phyloP scores from a whole-genome alignment of 2,888 invertebrate genomes.

The Phymatocera aterrima region DNA sequence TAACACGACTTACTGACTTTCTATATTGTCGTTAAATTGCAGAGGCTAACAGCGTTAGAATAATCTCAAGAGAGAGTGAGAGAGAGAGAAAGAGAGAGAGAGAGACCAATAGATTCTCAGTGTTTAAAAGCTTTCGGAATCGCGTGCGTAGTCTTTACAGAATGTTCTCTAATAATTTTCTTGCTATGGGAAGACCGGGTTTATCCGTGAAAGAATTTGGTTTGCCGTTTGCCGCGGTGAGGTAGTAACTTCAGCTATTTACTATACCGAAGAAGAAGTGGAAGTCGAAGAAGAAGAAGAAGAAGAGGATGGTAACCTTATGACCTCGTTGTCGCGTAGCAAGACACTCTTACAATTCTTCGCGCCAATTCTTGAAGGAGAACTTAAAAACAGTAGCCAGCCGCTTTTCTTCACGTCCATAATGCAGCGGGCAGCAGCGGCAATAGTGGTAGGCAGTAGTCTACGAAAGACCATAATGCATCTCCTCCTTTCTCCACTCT shows the following conservation, averaged over 20 bases:
- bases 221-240: not conserved
- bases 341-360: conserved; percentile 21
- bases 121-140: conserved; percentile 1
- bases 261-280: not conserved
- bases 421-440: not conserved
- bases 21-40: conserved; percentile 35
- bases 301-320: conserved; percentile 38
- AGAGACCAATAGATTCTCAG: not conserved
- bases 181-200: conserved; percentile 29
- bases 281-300: not conserved
- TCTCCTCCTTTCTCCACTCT: conserved; percentile 26
- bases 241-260: conserved; percentile 6
- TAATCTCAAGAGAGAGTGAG: not conserved
- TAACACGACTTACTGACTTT: conserved; percentile 16
- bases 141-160: conserved; percentile 16
- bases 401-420: not conserved
- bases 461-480: conserved; percentile 17
- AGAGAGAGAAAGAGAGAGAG: not conserved
- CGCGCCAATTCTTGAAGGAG: not conserved
- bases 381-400: not conserved
- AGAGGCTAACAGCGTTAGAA: not conserved
- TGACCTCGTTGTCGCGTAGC: conserved; percentile 39
- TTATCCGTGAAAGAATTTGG: conserved; percentile 5
- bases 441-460: not conserved
- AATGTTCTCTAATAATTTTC: conserved; percentile 38